Base-by-base conservation (phyloP, 1,140 invertebrate species). In the Goniozus legneri region DNA sequence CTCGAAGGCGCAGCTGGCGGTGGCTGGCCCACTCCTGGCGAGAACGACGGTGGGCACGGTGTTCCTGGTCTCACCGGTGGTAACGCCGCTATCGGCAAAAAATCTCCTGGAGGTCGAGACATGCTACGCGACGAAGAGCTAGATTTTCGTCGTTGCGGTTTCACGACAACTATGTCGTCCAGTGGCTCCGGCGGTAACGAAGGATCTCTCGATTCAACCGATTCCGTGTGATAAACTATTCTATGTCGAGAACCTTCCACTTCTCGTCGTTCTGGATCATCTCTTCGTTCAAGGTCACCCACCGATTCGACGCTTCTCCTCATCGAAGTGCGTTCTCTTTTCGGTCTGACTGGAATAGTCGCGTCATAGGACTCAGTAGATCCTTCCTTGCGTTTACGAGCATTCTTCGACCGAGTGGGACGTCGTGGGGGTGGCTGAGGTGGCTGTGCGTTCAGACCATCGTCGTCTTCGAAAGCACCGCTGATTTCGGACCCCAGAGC, bases 401-500 rank as follows among this genome's bases (percentile, higher is more conserved):
- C 3, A 1, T 67, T 69, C 16, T 65, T 65, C 2, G 50, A 69
- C 18, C 75, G 59, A 10, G 54, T 57, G 7, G 67, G 65, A 39
- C 69, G 53, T 39, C 67, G 51, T 6, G 69, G 69, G n/a, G 67
- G 67, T 16, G 40, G 62, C 36, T 47, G 24, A 10, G 50, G 43
- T 10, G 34, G 46, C 12, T 54, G 37, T 7, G 30, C 34, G 0
- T 55, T 33, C 4, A 64, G 54, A 22, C 81, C 72, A 13, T 80
- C 76, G 24, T 87, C 65, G 2, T 78, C 79, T 58, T 83, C 80
- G 58, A 89, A 87, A 33, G 86, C 87, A 65, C 89, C 86, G 50
- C 86, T 78, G 51, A 91, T 88, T 71, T 91, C 88, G 38, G 81
- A 81, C 32, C 83, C 85, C 34, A 91, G 78, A n/a, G n/a, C n/a